phyloP scores from a whole-genome alignment of 2,113 vertebrate genomes.

The Phasianus colchicus region DNA sequence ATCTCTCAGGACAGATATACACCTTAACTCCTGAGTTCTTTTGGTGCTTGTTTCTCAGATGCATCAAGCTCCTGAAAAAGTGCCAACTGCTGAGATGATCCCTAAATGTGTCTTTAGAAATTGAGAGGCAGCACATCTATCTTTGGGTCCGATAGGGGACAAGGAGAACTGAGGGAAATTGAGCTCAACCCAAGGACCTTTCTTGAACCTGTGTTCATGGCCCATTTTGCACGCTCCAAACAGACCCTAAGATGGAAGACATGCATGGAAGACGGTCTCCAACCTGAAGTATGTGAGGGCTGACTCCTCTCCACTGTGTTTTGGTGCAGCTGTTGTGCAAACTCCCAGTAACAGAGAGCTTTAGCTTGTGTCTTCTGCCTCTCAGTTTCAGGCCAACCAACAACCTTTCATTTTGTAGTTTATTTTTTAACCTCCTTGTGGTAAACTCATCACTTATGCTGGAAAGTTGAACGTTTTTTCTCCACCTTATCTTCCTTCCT shows the following conservation, averaged over 20 bases:
- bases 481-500: neutral
- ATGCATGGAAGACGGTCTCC: rapidly evolving
- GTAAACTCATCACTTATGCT: neutral
- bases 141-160: neutral
- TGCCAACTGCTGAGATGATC: neutral
- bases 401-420: neutral
- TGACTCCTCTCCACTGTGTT: neutral
- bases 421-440: neutral
- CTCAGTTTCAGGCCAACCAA: neutral
- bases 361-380: neutral
- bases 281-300: neutral
- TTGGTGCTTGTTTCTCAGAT: neutral
- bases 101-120: neutral
- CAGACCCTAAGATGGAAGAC: too few species aligned
- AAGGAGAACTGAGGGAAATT: neutral
- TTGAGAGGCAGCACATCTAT: neutral
- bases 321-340: neutral
- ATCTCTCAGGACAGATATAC: neutral
- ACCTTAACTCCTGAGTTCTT: neutral
- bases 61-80: neutral
- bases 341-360: neutral
- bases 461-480: neutral
- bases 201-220: neutral
- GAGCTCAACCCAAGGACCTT: neutral
- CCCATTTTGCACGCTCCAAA: neutral